phyloP scores from a whole-genome alignment of 2,113 vertebrate genomes.

The Fregetta grallaria region DNA sequence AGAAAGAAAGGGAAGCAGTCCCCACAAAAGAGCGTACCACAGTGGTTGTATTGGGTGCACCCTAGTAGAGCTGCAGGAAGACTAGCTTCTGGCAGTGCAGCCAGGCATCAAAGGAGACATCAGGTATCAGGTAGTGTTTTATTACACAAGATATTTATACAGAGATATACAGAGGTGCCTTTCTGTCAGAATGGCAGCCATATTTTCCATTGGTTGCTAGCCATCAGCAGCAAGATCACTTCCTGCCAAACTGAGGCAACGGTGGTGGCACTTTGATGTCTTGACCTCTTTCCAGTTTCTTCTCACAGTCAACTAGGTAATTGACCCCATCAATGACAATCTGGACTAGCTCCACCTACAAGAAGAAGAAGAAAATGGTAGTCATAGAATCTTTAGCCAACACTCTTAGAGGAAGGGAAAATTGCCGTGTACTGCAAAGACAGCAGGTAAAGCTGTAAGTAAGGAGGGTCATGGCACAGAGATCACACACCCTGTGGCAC shows the following conservation, averaged over 20 bases:
- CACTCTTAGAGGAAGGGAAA: background rate
- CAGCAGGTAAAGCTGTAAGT: background rate
- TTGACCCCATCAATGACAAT: conserved; percentile 89
- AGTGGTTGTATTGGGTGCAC: background rate
- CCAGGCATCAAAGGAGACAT: background rate
- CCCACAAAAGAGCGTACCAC: rapidly evolving
- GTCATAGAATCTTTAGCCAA: background rate
- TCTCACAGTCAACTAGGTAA: conserved; percentile 91
- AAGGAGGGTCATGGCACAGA: background rate
- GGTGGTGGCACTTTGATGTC: conserved; percentile 90
- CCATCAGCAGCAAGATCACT: conserved; percentile 64
- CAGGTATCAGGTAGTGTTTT: conserved; percentile 67
- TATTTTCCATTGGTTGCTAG: background rate
- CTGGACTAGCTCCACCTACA: conserved; percentile 90
- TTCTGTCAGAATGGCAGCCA: conserved; percentile 45
- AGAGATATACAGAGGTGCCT: conserved; percentile 32
- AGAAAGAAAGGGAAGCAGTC: background rate
- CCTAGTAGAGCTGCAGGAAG: background rate
- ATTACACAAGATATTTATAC: conserved; percentile 67
- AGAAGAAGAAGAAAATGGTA: background rate
- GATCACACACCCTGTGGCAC: background rate
- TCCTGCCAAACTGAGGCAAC: conserved; percentile 79
- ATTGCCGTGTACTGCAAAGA: background rate
- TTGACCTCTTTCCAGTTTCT: conserved; percentile 88
- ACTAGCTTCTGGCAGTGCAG: background rate